Evolutionary conservation across 2,113 vertebrate species (phyloP).

Genomic region (Tachuris rubrigastra): DNA sequence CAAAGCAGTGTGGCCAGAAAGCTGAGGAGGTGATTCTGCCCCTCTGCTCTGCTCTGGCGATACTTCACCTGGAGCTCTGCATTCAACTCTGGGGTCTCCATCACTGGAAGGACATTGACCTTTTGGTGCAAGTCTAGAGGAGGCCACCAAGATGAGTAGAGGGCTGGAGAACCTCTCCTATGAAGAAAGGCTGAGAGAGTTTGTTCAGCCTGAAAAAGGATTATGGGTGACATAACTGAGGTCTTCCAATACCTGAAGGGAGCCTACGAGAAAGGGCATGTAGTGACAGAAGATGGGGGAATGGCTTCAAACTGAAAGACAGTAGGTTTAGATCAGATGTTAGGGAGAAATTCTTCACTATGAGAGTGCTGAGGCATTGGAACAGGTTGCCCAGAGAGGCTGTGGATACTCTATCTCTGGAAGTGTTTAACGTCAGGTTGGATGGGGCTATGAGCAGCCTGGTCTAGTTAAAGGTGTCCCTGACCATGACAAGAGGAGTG

Average conservation of each 20-base stretch:
- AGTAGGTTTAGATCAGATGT: not conserved
- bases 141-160: not conserved
- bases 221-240: not conserved
- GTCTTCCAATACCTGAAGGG: not conserved
- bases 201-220: not conserved
- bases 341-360: not conserved
- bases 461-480: not conserved
- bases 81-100: not conserved
- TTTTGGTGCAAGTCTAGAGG: not conserved
- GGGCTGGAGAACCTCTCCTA: not conserved
- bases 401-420: not conserved
- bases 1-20: not conserved
- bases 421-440: not conserved
- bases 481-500: accelerated
- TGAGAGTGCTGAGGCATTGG: not conserved
- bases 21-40: not conserved
- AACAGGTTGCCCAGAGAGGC: not conserved
- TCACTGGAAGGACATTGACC: not conserved
- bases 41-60: not conserved
- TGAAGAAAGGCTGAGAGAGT: not conserved
- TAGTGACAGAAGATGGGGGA: not conserved
- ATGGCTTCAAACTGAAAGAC: not conserved
- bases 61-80: not conserved
- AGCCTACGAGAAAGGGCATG: not conserved
- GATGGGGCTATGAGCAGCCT: not conserved